These are phyloP conservation scores for Syngnathus floridae DNA, from an alignment of 2,113 vertebrate species.

Conservation along the genomic window DNA sequence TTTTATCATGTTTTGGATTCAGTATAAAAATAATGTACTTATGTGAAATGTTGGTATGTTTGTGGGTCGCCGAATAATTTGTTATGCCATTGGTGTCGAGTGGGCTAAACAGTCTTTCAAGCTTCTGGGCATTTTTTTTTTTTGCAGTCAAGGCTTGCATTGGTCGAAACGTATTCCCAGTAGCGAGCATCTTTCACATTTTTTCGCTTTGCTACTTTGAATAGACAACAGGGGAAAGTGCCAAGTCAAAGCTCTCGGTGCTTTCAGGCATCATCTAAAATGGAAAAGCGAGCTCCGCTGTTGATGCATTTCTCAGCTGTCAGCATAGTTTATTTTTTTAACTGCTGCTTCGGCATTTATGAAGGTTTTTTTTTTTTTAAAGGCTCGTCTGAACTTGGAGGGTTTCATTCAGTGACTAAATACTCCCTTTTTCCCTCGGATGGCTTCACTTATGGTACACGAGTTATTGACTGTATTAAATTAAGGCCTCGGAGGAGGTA, in stretches of 20 bases:
- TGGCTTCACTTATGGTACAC: neutral
- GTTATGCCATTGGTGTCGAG: too few relatives aligned
- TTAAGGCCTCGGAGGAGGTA: neutral
- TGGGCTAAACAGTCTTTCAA: too few relatives aligned
- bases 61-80: too few relatives aligned
- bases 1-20: too few relatives aligned
- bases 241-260: neutral
- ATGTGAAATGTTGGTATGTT: too few relatives aligned
- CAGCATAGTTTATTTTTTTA: neutral
- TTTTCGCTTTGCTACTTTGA: neutral
- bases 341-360: neutral
- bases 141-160: too few relatives aligned
- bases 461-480: neutral
- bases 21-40: too few relatives aligned
- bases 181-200: neutral
- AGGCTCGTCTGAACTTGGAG: neutral
- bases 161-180: neutral
- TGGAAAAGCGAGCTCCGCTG: neutral
- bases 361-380: neutral
- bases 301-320: neutral
- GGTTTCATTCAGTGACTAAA: neutral
- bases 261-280: conserved; percentile 1
- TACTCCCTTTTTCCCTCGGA: neutral
- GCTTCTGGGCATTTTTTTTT: too few relatives aligned
- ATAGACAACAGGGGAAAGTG: neutral